Evolutionary conservation across 1,140 invertebrate genomes (phyloP), one percentile per base, ranked within the genome.

Genomic region (Caligus rogercresseyi): DNA sequence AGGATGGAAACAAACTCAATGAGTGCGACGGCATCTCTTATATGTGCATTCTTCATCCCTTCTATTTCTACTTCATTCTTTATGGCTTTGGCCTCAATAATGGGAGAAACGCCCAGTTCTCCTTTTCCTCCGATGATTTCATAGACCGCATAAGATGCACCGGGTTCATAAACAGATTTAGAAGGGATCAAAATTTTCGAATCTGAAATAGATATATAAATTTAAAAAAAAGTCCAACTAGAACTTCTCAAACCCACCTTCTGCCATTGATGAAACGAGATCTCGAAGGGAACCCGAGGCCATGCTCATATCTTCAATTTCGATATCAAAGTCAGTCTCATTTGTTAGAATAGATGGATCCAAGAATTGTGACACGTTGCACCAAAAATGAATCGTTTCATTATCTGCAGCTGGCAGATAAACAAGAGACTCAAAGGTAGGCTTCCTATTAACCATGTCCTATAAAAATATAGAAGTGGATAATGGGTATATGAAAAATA

Each of bases 1-100:
- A 98, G 74, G 75, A 90, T 91, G 26, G 82, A 79, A 54, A 96
- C 78, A 66, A 89, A 87, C 69, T 94, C 86, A 70, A 89, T 91
- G 72, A 97, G 80, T 0, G 91, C 91, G 0, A 89, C 88, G 15
- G 85, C 89, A 31, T 90, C 87, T 60, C 81, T 74, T 11, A 89
- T 71, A 72, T 95, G 87, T 2, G 91, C 86, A 56, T 60, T 14
- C 20, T 31, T 53, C 60, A 62, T 62, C 20, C 60, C 60, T 52
- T 62, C 16, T 23, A 21, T 26, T 26, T 62, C 52, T 14, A 52
- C 31, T 14, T 16, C 13, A 62, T 62, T 62, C 21, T 62, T 62
- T 13, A 62, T 62, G n/a, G 26, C n/a, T 24, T 62, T 62, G 18
- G 52, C 52, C 21, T 20, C 19, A 25, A 62, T 52, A 18, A 62